Conservation (phyloP, 2,113 vertebrate species). For the human region DNA sequence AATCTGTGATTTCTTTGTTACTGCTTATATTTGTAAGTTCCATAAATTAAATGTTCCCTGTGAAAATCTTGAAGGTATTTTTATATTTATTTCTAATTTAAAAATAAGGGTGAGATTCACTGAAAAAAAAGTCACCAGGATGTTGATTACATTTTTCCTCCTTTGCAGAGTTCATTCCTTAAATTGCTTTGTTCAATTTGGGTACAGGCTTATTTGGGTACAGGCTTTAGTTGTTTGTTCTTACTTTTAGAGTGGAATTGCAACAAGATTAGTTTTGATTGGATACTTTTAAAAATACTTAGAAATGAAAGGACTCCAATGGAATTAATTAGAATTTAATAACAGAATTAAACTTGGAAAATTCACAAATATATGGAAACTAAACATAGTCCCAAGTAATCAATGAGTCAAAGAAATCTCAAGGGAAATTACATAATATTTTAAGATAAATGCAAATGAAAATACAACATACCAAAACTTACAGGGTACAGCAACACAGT, state of each 20-base stretch:
- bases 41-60: neutral
- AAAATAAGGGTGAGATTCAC: conserved; percentile 1
- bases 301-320: neutral
- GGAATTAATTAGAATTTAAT: conserved; percentile 32
- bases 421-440: conserved; percentile 26
- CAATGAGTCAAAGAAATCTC: neutral
- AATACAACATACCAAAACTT: neutral
- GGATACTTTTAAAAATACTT: neutral
- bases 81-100: conserved; percentile 36
- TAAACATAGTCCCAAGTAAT: conserved; percentile 6
- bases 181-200: neutral
- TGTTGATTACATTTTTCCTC: neutral
- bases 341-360: conserved; percentile 25
- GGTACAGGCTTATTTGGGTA: neutral
- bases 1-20: conserved; percentile 24
- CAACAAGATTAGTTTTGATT: conserved; percentile 1
- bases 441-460: conserved; percentile 30
- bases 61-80: conserved; percentile 15
- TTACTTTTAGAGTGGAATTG: conserved; percentile 31
- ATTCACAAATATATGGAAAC: conserved; percentile 17
- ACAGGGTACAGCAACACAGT: neutral
- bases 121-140: neutral
- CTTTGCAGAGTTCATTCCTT: conserved; percentile 28
- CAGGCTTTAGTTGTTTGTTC: neutral
- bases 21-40: conserved; percentile 4